Evolutionary conservation across 2,113 vertebrate genomes (phyloP).

Genomic region (Sinocyclocheilus maitianheensis): DNA sequence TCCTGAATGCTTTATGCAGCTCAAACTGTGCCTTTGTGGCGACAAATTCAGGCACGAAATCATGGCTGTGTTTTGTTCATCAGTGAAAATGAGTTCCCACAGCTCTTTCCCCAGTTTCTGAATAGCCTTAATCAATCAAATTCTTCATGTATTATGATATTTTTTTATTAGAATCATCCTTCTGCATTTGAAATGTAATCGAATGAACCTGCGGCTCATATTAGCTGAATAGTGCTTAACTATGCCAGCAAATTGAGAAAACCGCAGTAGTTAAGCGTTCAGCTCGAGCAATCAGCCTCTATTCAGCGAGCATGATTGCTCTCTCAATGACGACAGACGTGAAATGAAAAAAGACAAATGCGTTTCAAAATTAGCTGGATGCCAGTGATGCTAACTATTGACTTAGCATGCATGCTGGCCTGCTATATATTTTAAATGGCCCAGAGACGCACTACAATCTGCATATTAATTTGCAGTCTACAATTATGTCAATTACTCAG

Average conservation of each 20-base stretch:
- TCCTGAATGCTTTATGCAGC: not conserved
- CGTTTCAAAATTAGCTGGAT: slow-evolving; percentile 1
- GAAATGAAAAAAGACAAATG: slow-evolving; percentile 21
- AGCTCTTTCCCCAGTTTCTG: slow-evolving; percentile 7
- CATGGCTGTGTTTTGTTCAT: slow-evolving; percentile 13
- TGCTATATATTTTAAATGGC: not conserved
- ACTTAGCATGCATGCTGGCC: slow-evolving; percentile 2
- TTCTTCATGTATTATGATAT: slow-evolving; percentile 11
- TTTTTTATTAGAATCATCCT: slow-evolving; percentile 40
- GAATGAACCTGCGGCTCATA: slow-evolving; percentile 7
- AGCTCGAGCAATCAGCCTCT: slow-evolving; percentile 67
- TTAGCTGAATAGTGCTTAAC: slow-evolving; percentile 35
- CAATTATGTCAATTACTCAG: slow-evolving; percentile 22
- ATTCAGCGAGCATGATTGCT: slow-evolving; percentile 61
- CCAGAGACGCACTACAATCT: not conserved
- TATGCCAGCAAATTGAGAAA: slow-evolving; percentile 65
- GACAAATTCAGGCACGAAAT: slow-evolving; percentile 15
- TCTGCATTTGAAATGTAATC: slow-evolving; percentile 19
- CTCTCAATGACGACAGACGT: slow-evolving; percentile 42
- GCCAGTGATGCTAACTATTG: slow-evolving; percentile 28
- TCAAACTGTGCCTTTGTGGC: not conserved
- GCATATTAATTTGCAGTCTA: slow-evolving; percentile 35
- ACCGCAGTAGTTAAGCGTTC: slow-evolving; percentile 34
- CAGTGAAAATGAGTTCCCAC: slow-evolving; percentile 36
- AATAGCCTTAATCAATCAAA: slow-evolving; percentile 45